Conservation (phyloP, 2,888 invertebrate genomes). For the Scrobipalpa costella region DNA sequence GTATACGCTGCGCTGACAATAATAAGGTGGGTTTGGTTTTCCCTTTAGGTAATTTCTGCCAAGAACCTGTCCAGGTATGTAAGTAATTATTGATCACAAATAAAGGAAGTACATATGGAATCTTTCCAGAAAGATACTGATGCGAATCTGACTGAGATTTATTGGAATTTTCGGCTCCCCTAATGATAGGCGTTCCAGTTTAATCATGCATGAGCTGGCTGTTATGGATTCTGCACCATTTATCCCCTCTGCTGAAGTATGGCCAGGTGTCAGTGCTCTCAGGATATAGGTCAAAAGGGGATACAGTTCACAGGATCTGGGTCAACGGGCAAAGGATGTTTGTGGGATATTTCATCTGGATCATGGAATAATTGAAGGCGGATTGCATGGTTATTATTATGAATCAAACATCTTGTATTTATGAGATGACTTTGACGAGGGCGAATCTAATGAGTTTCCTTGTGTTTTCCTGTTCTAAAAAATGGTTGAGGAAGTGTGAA, state of each 20-base stretch:
- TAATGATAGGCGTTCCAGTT: not conserved
- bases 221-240: slow-evolving; percentile 4
- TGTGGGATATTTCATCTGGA: slow-evolving; percentile 13
- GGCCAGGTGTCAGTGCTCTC: slow-evolving; percentile 12
- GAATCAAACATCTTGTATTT: slow-evolving; percentile 1
- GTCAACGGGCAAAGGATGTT: slow-evolving; percentile 20
- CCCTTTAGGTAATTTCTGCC: slow-evolving; percentile 5
- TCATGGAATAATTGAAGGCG: slow-evolving; percentile 1
- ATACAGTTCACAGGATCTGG: slow-evolving; percentile 19
- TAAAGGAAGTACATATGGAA: not conserved
- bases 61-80: slow-evolving; percentile 10
- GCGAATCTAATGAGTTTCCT: not conserved
- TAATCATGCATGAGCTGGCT: slow-evolving; percentile 5
- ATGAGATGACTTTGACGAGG: not conserved
- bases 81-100: not conserved
- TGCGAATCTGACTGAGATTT: not conserved
- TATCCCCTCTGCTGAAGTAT: slow-evolving; percentile 1
- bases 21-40: slow-evolving; percentile 21
- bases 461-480: slow-evolving; percentile 15
- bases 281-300: slow-evolving; percentile 27
- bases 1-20: slow-evolving; percentile 9
- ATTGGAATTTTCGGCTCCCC: not conserved
- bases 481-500: not conserved
- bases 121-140: not conserved
- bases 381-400: slow-evolving; percentile 3